A percentile compares a stretch with the other conserved stretches of the same genome.
Evolutionary conservation across 2,888 invertebrate genomes (phyloP).

Genomic region (Himalopsyche anomala): DNA sequence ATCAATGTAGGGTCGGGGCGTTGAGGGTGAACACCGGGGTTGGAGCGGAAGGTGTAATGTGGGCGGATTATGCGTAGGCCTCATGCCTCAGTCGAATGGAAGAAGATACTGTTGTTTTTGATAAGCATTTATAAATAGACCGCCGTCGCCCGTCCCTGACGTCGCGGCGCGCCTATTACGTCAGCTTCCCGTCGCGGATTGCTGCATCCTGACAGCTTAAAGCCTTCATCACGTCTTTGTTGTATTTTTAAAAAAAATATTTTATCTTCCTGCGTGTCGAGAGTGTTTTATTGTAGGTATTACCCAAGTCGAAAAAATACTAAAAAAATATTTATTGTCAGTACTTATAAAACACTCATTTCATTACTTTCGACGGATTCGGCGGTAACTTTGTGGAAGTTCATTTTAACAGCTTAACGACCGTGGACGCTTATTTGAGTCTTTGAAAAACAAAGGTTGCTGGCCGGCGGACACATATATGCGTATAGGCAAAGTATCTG

Average conservation of each 20-base stretch:
- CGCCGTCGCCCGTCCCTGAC: not conserved
- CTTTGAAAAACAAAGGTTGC: too few relatives aligned
- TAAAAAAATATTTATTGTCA: too few relatives aligned
- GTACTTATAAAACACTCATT: too few relatives aligned
- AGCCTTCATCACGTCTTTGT: not conserved
- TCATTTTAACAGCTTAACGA: too few relatives aligned
- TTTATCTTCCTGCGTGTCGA: too few relatives aligned
- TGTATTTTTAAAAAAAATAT: not conserved
- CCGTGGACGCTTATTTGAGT: too few relatives aligned
- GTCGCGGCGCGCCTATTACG: conserved; percentile 1
- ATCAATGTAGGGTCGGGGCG: not conserved
- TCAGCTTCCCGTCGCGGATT: not conserved
- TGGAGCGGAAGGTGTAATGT: not conserved
- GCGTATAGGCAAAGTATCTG: too few relatives aligned
- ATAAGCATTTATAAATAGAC: conserved; percentile 6
- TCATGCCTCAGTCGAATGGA: not conserved
- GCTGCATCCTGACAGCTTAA: not conserved
- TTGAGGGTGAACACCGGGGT: not conserved
- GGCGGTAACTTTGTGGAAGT: too few relatives aligned
- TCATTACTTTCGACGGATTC: too few relatives aligned
- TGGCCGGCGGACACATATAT: too few relatives aligned
- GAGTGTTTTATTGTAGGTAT: too few relatives aligned
- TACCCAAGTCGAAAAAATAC: too few relatives aligned
- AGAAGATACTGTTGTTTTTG: conserved; percentile 13
- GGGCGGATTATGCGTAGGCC: not conserved